These are phyloP conservation scores for Bufo gargarizans DNA, from an alignment of 2,113 vertebrate genomes.

Conservation along the genomic window DNA sequence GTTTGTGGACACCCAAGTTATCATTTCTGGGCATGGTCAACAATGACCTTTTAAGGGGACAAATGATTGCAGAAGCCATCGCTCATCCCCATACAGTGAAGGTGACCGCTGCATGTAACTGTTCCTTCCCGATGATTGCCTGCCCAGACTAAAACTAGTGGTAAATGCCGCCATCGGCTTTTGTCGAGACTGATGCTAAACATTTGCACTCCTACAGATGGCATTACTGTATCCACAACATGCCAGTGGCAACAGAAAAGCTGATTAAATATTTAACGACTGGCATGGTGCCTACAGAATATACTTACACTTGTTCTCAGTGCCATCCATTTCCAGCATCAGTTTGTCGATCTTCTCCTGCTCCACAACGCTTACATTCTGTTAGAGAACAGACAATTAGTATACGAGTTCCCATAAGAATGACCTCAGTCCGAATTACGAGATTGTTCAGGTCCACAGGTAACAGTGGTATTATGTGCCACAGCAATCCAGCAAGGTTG, in stretches of 20 bases:
- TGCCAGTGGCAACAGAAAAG: too few species aligned
- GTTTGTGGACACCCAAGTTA: too few species aligned
- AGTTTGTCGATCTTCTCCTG: slow-evolving; percentile 94
- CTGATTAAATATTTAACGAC: neutral
- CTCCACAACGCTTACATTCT: slow-evolving; percentile 87
- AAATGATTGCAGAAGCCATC: too few species aligned
- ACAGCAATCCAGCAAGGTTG: neutral
- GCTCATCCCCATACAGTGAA: too few species aligned
- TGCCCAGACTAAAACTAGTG: too few species aligned
- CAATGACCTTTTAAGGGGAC: too few species aligned
- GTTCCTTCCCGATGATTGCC: too few species aligned
- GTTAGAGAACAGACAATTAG: slow-evolving; percentile 28
- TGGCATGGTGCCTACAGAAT: neutral
- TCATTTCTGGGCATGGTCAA: too few species aligned
- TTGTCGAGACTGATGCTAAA: neutral
- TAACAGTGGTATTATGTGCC: neutral
- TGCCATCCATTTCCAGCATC: slow-evolving; percentile 98
- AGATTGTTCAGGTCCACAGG: neutral
- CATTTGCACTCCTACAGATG: neutral
- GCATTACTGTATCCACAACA: neutral
- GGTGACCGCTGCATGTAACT: too few species aligned
- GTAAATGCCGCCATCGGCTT: too few species aligned
- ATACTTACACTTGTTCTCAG: slow-evolving; percentile 96
- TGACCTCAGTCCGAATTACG: neutral
- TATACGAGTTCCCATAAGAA: neutral